Evolutionary conservation across 2,888 invertebrate species (phyloP), one percentile per base, ranked within the genome.

Genomic region (Callyntrura sp.): DNA sequence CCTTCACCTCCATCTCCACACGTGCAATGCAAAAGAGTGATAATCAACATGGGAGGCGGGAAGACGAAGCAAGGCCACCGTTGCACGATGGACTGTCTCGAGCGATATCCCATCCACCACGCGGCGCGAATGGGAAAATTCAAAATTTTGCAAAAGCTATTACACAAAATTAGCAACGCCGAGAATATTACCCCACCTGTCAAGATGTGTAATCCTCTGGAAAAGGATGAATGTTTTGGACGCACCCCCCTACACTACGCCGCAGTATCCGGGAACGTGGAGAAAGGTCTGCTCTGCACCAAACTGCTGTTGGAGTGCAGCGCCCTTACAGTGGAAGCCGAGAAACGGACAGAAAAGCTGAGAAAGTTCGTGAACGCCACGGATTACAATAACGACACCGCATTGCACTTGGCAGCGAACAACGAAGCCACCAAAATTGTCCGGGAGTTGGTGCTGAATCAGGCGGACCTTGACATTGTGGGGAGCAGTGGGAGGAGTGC

Each of bases 351-450:
- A 14, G 91, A 91, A 45, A 82, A 89, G 20, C 57, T 91, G 6
- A 90, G 90, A 78, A 62, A 57, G 14, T 90, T 90, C 70, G 92
- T 92, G 1, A 92, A 92, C 48, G 35, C 84, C 8, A 20, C 83
- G 1, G 92, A 92, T 25, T 65, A 86, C 48, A 83, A 88, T 43
- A 17, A 85, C 14, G 88, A 91, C 51, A 90, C 91, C 6, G 91
- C 92, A 6, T 76, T 92, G 23, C 92, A 91, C n/a, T 57, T 92
- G 11, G 92, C 92, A 6, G 92, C 92, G 4, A 73, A 78, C 43
- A 92, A 92, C 62, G 92, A 92, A 48, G 91, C 92, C 5, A 90
- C 90, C 11, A 62, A 88, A 5, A 90, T 92, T 55, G 92, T 92
- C 5, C 88, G 88, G 23, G 91, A 91, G 45, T 60, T 92, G 45